Evolutionary conservation across 2,113 vertebrate genomes (phyloP).

Genomic region (Siphamia tubifer): DNA sequence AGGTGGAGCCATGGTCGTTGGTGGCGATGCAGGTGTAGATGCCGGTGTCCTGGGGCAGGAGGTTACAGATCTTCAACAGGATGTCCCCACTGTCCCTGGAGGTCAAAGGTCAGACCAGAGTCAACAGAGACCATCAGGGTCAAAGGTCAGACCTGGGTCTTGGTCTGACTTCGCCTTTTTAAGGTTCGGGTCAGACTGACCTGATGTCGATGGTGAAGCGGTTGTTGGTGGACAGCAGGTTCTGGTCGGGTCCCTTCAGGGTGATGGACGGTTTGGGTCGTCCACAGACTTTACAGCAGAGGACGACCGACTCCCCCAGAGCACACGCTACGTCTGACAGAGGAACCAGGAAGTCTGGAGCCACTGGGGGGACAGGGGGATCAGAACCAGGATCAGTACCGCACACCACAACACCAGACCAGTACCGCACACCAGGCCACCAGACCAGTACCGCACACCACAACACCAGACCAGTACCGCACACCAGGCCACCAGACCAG

Average conservation of each 20-base stretch:
- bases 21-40: slow-evolving; percentile 96
- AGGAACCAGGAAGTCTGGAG: slow-evolving; percentile 94
- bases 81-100: slow-evolving; percentile 93
- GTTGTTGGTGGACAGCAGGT: slow-evolving; percentile 86
- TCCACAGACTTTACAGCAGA: slow-evolving; percentile 96
- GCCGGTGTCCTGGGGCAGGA: slow-evolving; percentile 97
- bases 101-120: not conserved
- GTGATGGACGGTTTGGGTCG: slow-evolving; percentile 91
- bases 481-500: too few relatives aligned
- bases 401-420: too few relatives aligned
- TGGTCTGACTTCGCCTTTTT: too few relatives aligned
- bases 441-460: too few relatives aligned
- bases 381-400: too few relatives aligned
- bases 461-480: too few relatives aligned
- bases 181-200: too few relatives aligned
- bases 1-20: slow-evolving; percentile 89
- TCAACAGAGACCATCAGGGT: not conserved
- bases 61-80: slow-evolving; percentile 92
- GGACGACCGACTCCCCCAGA: slow-evolving; percentile 91
- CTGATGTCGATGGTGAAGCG: slow-evolving; percentile 83
- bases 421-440: too few relatives aligned
- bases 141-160: too few relatives aligned
- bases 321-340: slow-evolving; percentile 92
- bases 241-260: slow-evolving; percentile 95
- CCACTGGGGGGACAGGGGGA: slow-evolving; percentile 82